These are phyloP conservation scores for Pomacea canaliculata DNA, from an alignment of 2,888 invertebrate genomes.

Conservation along the genomic window DNA sequence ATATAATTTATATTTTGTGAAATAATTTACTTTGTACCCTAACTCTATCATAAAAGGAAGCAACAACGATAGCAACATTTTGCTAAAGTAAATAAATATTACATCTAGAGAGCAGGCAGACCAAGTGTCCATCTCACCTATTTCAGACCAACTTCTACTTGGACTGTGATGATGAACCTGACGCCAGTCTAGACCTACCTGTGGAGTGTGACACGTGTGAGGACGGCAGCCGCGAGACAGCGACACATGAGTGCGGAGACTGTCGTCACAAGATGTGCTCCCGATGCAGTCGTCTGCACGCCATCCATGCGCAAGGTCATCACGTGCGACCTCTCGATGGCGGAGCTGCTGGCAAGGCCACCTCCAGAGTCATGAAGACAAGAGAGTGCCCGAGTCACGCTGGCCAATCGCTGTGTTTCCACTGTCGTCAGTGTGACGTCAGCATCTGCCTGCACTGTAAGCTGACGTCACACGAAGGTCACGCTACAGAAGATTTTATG, in stretches of 20 bases:
- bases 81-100: no score
- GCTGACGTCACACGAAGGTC: slow-evolving; percentile 26
- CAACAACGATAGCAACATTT: no score
- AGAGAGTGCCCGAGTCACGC: not conserved
- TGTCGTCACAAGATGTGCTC: slow-evolving; percentile 6
- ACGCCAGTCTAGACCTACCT: not conserved
- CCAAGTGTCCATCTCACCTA: no score
- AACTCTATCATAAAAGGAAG: no score
- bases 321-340: no score
- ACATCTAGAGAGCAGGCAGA: no score
- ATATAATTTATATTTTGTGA: no score
- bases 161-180: no score
- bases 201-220: slow-evolving; percentile 5
- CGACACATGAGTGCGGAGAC: not conserved
- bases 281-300: slow-evolving; percentile 9
- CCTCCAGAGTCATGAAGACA: not conserved
- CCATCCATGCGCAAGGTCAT: not conserved
- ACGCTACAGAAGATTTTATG: slow-evolving; percentile 17
- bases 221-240: not conserved
- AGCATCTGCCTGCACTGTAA: slow-evolving; percentile 22
- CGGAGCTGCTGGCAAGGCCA: no score
- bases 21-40: no score
- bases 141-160: no score
- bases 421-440: no score
- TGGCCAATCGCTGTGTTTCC: not conserved